Evolutionary conservation across 2,888 invertebrate genomes (phyloP).

Genomic region (Tuberolachnus salignus): DNA sequence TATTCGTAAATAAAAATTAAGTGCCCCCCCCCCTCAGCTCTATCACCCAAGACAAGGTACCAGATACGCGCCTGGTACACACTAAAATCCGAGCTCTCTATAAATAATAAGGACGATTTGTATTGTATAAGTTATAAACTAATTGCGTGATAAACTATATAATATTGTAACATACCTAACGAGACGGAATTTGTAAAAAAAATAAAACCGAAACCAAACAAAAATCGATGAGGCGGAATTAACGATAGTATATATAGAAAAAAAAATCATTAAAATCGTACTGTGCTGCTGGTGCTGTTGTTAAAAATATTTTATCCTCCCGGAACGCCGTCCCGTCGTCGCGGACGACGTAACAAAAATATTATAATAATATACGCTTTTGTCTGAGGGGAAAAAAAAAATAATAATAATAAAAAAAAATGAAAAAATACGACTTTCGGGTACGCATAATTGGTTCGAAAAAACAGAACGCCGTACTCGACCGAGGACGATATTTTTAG

Average conservation of each 20-base stretch:
- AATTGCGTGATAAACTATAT: conserved; percentile 11
- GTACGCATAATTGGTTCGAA: conserved; percentile 16
- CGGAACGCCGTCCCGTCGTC: neutral
- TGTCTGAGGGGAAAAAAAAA: conserved; percentile 34
- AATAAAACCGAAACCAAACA: neutral
- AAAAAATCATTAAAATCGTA: conserved; percentile 25
- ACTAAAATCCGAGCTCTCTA: too few species aligned
- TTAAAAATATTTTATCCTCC: neutral
- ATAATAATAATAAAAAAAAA: too few species aligned
- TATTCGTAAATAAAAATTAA: too few species aligned
- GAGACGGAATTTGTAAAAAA: neutral
- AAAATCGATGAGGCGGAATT: conserved; percentile 26
- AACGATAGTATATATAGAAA: neutral
- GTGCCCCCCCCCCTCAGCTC: too few species aligned
- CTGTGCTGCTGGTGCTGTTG: neutral
- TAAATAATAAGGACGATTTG: too few species aligned
- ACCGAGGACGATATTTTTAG: neutral
- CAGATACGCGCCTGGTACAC: too few species aligned
- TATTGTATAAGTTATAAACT: too few species aligned
- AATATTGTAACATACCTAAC: neutral
- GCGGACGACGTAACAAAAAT: conserved; percentile 14
- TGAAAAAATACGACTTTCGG: conserved; percentile 5
- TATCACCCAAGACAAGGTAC: too few species aligned
- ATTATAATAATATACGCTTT: neutral
- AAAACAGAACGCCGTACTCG: neutral